Base-by-base conservation (phyloP, 2,113 vertebrate genomes). In the Deroptyus accipitrinus region DNA sequence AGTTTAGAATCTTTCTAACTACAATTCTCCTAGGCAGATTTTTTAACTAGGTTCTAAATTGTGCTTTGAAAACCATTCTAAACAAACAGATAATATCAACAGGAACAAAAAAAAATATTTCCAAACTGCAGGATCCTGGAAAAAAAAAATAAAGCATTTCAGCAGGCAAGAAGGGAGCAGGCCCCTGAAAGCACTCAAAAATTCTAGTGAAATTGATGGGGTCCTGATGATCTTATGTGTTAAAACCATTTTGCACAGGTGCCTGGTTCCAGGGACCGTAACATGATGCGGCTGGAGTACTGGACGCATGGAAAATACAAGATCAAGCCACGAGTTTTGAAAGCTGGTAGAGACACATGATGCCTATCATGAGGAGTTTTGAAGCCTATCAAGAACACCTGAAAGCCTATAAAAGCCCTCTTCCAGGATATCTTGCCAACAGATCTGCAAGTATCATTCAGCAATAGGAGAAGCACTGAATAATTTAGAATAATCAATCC, bases 401-500 rank as follows among this genome's bases (percentile, higher is more conserved):
- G 41, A 77, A 84, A 92, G 48, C 13, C 20, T 78, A 16, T 63
- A 54, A 82, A 81, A 85, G 17, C 24, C 13, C 14, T 85, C 24
- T 81, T 69, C n/a, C 42, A 78, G 44, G 33, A 30, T 49, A 74
- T 82, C 75, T 78, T 85, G 61, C 74, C 75, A 66, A 74, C 20
- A 82, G 39, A 66, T 74, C 64, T 88, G 49, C 44, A 88, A 82
- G 66, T 82, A 69, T 85, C 67, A 62, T 75, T 63, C 49, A 91
- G 52, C 62, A 44, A 42, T 9, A 92, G 51, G 30, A 95, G 81
- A 85, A 85, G 13, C 41, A 54, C 19, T 61, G 55, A 82, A 73
- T 92, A 91, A 87, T 92, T 92, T 51, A 83, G 49, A 88, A 74
- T 80, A 85, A 92, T 79, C 70, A 83, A 63, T 62, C 28, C n/a